Percentiles rank a stretch among this genome's conserved stretches.
Evolutionary conservation across 2,797 vertebrate species (phyloP).

Genomic region (Megalops cyprinoides): DNA sequence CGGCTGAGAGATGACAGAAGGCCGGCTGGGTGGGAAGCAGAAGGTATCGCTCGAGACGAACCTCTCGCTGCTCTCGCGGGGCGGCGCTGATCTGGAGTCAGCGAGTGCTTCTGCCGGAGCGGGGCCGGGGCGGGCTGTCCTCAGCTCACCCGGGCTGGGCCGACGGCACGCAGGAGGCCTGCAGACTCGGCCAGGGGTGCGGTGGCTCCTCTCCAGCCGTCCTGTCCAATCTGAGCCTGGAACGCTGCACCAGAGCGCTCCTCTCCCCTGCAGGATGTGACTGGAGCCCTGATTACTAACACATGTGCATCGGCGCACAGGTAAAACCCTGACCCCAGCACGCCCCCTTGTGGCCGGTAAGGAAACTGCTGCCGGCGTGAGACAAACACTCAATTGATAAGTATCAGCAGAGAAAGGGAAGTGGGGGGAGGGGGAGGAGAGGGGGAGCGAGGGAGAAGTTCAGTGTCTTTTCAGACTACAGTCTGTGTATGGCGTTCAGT

Average conservation of each 20-base stretch:
- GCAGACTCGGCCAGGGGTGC: neutral
- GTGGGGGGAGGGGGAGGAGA: neutral
- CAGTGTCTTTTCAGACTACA: neutral
- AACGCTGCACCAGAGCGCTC: neutral
- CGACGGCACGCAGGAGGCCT: neutral
- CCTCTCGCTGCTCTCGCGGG: no score
- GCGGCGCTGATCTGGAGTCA: neutral
- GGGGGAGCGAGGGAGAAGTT: constrained; percentile 4
- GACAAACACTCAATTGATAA: neutral
- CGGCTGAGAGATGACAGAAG: no score
- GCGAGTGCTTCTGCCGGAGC: neutral
- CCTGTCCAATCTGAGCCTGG: neutral
- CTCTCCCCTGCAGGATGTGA: constrained; percentile 27
- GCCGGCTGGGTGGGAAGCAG: no score
- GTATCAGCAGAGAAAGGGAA: neutral
- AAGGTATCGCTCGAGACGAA: no score
- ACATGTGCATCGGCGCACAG: constrained; percentile 8
- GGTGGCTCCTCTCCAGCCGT: constrained; percentile 13
- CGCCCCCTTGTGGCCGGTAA: constrained; percentile 24
- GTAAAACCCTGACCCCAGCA: constrained; percentile 8
- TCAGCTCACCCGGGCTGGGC: constrained; percentile 19
- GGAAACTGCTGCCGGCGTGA: neutral
- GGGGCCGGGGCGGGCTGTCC: constrained; percentile 15
- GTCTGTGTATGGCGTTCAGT: neutral
- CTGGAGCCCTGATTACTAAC: constrained; percentile 34